These are phyloP conservation scores for Pygocentrus nattereri DNA, from an alignment of 2,797 vertebrate genomes.

Conservation along the genomic window DNA sequence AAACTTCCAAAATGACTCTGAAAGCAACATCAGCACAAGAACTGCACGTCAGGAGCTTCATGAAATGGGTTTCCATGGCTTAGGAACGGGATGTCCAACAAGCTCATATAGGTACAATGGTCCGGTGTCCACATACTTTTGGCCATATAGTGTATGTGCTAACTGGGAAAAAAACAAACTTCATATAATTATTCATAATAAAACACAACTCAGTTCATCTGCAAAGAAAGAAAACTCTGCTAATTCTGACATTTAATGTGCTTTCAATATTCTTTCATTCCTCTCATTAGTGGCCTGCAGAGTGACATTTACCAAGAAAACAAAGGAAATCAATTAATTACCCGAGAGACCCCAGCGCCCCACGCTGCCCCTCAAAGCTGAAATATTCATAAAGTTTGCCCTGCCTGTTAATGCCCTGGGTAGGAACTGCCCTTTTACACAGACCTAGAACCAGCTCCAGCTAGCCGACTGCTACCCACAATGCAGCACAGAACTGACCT, in stretches of 20 bases:
- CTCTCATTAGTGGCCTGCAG: slow-evolving; percentile 24
- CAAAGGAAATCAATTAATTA: slow-evolving; percentile 52
- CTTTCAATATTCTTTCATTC: slow-evolving; percentile 7
- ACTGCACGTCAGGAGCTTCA: too few relatives aligned
- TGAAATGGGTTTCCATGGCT: too few relatives aligned
- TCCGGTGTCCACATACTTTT: too few relatives aligned
- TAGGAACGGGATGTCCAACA: too few relatives aligned
- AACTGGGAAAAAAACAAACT: neutral
- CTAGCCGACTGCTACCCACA: neutral
- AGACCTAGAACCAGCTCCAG: neutral
- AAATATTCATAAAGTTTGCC: slow-evolving; percentile 55
- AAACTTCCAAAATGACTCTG: too few relatives aligned
- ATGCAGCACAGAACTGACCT: neutral
- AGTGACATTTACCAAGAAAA: slow-evolving; percentile 38
- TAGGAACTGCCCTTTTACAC: neutral
- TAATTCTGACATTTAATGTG: slow-evolving; percentile 3
- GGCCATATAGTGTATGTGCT: too few relatives aligned
- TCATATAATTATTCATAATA: neutral
- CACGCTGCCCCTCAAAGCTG: neutral
- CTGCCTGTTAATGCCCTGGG: slow-evolving; percentile 16
- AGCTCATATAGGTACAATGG: too few relatives aligned
- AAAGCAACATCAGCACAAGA: too few relatives aligned
- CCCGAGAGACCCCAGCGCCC: slow-evolving; percentile 36
- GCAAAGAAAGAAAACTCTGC: neutral
- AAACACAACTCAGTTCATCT: neutral